Base-by-base conservation (phyloP, 1,140 invertebrate genomes). In the Subanguina moxae region DNA sequence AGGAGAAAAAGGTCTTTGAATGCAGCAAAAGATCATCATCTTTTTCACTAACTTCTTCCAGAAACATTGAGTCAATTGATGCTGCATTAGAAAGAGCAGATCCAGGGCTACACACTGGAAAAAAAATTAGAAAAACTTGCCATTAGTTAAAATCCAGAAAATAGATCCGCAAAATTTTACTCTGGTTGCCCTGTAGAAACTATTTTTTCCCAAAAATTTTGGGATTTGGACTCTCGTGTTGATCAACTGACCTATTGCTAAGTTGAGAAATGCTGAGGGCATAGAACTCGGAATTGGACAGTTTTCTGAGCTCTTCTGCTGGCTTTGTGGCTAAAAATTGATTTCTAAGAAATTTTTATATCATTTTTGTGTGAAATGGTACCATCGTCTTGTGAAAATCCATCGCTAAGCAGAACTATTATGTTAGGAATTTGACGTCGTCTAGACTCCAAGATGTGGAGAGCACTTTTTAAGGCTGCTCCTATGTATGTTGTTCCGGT, bases 401-500 rank as follows among this genome's bases (percentile, higher is more conserved):
- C 77, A 58, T 79, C 77, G 46, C 73, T 76, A 23, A 80, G 48
- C 25, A 79, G 52, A 57, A 79, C 59, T n/a, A 80, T 70, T 21
- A 79, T 52, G 28, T 45, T 75, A 45, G 76, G 76, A 21, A 78
- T 71, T 61, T 75, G 42, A 68, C 32, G 46, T 28, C n/a, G 19
- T 15, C 7, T 15, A 11, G 42, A 17, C 30, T 78, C 71, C 42
- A 79, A 52, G 17, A 81, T 32, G 28, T 64, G 52, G 15, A 58
- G 56, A 25, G 78, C 76, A 52, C 65, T 71, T 46, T 72, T 38
- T 38, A 79, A 52, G n/a, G 77, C 77, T 21, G 73, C 67, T 21
- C 77, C 77, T 57, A 79, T 79, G 52, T 75, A 80, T 0, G 77
- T 79, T n/a, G 77, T 79, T 21, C 77, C 77, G 61, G 73, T 76